phyloP scores from a whole-genome alignment of 2,888 invertebrate genomes.

The Synanthedon tipuliformis region DNA sequence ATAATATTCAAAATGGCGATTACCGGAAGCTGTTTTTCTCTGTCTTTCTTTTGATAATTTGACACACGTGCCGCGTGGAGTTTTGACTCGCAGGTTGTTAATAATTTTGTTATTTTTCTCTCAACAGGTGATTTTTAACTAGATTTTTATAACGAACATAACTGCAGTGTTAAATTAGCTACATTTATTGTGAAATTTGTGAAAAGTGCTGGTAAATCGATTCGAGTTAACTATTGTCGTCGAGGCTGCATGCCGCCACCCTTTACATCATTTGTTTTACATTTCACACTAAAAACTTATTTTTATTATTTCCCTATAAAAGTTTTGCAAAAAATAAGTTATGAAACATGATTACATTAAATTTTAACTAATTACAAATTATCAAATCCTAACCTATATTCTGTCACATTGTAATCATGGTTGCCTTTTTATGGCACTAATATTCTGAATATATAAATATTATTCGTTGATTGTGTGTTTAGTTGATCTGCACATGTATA shows the following conservation, averaged over 20 bases:
- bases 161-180: conserved; percentile 27
- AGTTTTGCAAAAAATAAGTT: too few species aligned
- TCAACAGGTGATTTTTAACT: conserved; percentile 25
- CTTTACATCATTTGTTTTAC: not conserved
- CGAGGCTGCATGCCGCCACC: conserved; percentile 35
- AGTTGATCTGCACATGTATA: conserved; percentile 1
- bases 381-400: too few species aligned
- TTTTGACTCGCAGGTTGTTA: conserved; percentile 64
- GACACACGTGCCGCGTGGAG: conserved; percentile 72
- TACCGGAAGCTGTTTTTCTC: conserved; percentile 45
- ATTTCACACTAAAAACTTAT: too few species aligned
- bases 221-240: conserved; percentile 1
- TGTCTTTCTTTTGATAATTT: conserved; percentile 63
- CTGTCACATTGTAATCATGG: too few species aligned
- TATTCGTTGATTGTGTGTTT: not conserved
- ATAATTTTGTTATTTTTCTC: conserved; percentile 30
- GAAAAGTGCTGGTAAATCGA: conserved; percentile 21
- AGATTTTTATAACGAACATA: conserved; percentile 16
- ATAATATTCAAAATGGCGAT: conserved; percentile 36
- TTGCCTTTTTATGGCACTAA: too few species aligned
- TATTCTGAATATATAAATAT: not conserved
- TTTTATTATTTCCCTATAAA: too few species aligned
- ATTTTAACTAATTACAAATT: too few species aligned
- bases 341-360: too few species aligned
- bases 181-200: conserved; percentile 28